Evolutionary conservation across 1,140 invertebrate genomes (phyloP).

Genomic region (Bilobella aurantiaca): DNA sequence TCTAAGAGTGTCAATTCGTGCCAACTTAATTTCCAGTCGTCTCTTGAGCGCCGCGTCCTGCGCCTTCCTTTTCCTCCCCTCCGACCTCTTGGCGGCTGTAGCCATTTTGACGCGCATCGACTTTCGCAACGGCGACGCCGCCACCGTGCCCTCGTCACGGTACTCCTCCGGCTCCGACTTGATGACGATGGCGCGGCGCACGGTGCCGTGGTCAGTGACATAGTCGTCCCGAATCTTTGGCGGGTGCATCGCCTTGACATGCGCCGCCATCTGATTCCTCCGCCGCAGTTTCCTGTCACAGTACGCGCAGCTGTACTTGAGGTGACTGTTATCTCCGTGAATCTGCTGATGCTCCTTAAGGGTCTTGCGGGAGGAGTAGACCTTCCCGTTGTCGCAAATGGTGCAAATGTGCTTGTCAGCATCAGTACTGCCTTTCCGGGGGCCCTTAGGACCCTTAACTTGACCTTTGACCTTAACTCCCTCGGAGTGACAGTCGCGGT

Average conservation of each 20-base stretch:
- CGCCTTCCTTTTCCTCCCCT: too few species aligned
- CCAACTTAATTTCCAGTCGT: too few species aligned
- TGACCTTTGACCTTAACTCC: neutral
- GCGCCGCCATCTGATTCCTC: neutral
- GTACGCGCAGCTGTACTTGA: neutral
- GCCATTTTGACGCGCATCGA: too few species aligned
- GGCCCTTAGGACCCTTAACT: neutral
- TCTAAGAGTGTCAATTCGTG: too few species aligned
- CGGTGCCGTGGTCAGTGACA: too few species aligned
- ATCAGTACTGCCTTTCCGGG: neutral
- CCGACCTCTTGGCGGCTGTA: too few species aligned
- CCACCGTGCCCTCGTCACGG: too few species aligned
- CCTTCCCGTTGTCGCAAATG: neutral
- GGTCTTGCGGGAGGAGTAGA: neutral
- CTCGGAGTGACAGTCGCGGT: neutral
- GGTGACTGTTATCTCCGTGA: neutral
- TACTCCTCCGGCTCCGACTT: too few species aligned
- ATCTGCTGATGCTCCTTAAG: neutral
- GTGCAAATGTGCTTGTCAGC: neutral
- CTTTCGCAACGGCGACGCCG: too few species aligned
- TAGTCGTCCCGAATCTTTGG: too few species aligned
- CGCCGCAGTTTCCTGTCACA: neutral
- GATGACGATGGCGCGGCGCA: too few species aligned
- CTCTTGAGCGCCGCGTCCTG: too few species aligned
- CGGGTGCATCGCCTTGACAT: neutral